These are phyloP conservation scores for Aethina tumida DNA, from an alignment of 1,140 invertebrate species.

Conservation along the genomic window DNA sequence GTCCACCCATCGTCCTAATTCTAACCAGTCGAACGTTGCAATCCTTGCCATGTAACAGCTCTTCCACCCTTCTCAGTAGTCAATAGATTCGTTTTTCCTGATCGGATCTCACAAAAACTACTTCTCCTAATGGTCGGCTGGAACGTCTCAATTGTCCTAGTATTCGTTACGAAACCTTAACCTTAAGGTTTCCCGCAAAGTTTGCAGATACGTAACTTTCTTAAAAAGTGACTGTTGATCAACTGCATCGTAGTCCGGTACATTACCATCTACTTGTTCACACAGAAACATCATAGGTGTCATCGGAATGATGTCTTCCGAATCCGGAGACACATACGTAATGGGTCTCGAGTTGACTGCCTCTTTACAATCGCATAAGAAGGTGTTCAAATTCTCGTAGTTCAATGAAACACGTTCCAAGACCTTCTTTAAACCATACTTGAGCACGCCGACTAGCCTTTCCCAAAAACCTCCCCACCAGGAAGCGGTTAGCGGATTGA, in stretches of 20 bases:
- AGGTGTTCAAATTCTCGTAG: constrained; percentile 29
- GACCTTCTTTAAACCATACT: constrained; percentile 25
- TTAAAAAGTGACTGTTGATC: constrained; percentile 6
- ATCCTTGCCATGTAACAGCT: constrained; percentile 9
- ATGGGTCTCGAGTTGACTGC: constrained; percentile 32
- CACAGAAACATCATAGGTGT: constrained; percentile 13
- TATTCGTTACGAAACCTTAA: constrained; percentile 14
- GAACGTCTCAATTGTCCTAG: constrained; percentile 14
- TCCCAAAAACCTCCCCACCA: constrained; percentile 39
- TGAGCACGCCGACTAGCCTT: constrained; percentile 33
- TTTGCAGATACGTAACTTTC: constrained; percentile 10
- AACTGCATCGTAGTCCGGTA: constrained; percentile 14
- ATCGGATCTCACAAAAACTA: constrained; percentile 14
- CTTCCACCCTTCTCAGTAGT: constrained; percentile 12
- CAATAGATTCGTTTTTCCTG: constrained; percentile 9
- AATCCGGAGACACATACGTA: constrained; percentile 29
- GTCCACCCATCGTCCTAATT: constrained; percentile 1
- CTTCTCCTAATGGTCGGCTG: constrained; percentile 6
- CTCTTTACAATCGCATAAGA: constrained; percentile 28
- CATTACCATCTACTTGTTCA: constrained; percentile 8
- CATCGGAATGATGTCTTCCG: constrained; percentile 10
- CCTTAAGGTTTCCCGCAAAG: constrained; percentile 5
- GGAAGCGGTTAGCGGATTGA: constrained; percentile 26
- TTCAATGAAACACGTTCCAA: constrained; percentile 23
- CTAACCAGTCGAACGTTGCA: constrained; percentile 6